Evolutionary conservation across 1,140 invertebrate genomes (phyloP).

Genomic region (Listronotus bonariensis): DNA sequence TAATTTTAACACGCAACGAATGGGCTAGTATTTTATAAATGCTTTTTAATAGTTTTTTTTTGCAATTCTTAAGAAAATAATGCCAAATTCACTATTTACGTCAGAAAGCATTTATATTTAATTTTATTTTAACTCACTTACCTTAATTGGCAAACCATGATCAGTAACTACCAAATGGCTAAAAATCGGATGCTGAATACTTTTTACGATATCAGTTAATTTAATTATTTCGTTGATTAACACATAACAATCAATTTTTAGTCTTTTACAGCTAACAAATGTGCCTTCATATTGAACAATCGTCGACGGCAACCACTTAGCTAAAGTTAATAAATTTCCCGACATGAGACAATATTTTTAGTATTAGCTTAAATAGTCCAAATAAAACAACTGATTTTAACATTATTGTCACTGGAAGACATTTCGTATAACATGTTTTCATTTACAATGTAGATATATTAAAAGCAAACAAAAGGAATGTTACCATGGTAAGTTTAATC

Average conservation of each 20-base stretch:
- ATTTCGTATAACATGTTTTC: too few species aligned
- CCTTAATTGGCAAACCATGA: conserved; percentile 36
- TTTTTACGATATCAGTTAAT: background rate
- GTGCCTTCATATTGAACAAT: conserved; percentile 40
- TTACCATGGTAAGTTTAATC: conserved; percentile 10
- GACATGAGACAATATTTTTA: conserved; percentile 39
- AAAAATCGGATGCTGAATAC: background rate
- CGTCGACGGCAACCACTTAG: conserved; percentile 51
- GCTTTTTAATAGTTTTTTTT: too few species aligned
- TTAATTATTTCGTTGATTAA: conserved; percentile 32
- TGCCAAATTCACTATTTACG: too few species aligned
- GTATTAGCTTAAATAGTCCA: too few species aligned
- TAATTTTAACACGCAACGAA: too few species aligned
- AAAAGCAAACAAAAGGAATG: background rate
- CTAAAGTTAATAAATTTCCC: conserved; percentile 46
- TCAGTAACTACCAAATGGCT: conserved; percentile 9
- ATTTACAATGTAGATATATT: too few species aligned
- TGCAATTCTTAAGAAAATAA: too few species aligned
- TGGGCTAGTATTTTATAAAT: too few species aligned
- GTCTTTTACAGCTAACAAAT: conserved; percentile 42
- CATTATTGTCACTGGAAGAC: too few species aligned
- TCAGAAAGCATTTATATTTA: too few species aligned
- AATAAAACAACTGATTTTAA: too few species aligned
- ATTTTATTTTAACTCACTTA: background rate
- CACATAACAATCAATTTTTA: conserved; percentile 39